Base-by-base conservation (phyloP, 2,888 invertebrate species). In the Microctonus brassicae region DNA sequence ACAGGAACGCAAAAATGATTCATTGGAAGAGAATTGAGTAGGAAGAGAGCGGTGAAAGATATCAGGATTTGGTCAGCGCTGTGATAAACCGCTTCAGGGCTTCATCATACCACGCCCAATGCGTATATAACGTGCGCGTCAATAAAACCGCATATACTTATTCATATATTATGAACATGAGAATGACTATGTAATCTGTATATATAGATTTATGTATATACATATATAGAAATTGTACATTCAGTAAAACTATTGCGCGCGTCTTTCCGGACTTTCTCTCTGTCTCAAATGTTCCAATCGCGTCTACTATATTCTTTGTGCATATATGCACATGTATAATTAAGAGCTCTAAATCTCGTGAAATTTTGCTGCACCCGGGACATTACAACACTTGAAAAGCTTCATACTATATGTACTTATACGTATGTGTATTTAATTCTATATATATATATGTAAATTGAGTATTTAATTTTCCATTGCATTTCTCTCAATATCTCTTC, bases 321-420 rank as follows among this genome's bases (percentile, higher is more conserved):
- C 79, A 79, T 75, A 80, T 80, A 75, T 82, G 76, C 80, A 79
- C 83, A 83, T 82, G 78, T 85, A 82, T 86, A 85, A 85, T 85
- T 86, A 82, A 84, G 84, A 84, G 82, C 80, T 83, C 85, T 84
- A 85, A 85, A 86, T 86, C 84, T 84, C 82, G 82, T 79, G 80
- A 81, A 82, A 83, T 85, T 81, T 80, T 82, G 78, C 79, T 80
- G 81, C 61, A 60, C 65, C 61, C 64, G 69, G 17, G 69, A 53
- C 60, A 55, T 57, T 47, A 22, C 57, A 55, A 22, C 66, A 33
- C 3, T 22, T 29, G 33, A 62, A 34, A 34, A 58, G 57, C 62
- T 39, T 47, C 24, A n/a, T 24, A n/a, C 4, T n/a, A 20, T 17
- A 36, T 60, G 10, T 17, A 53, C 39, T 29, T 69, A n/a, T n/a